Conservation (phyloP, 2,113 vertebrate genomes). For the Thryonomys swinderianus region DNA sequence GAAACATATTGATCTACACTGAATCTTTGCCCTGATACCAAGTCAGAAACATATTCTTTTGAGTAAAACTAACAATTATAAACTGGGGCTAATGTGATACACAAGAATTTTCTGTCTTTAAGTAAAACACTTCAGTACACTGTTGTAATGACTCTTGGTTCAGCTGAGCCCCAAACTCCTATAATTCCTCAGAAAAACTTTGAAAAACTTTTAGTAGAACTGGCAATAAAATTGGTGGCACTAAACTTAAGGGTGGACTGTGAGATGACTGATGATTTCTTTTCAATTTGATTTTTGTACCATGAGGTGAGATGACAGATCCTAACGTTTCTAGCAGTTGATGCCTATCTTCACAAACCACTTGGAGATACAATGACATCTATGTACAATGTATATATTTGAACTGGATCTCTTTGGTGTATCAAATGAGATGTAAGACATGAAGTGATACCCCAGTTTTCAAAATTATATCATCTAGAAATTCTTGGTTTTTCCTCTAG, state of each 20-base stretch:
- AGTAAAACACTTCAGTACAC: constrained; percentile 2
- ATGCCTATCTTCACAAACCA: not conserved
- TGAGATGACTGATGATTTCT: not conserved
- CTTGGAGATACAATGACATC: constrained; percentile 1
- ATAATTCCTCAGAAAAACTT: constrained; percentile 22
- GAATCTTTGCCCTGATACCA: constrained; percentile 57
- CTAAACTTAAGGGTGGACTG: constrained; percentile 17
- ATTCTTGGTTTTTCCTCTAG: not conserved
- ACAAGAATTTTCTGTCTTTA: not conserved
- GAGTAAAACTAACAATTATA: constrained; percentile 42
- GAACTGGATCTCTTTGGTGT: not conserved
- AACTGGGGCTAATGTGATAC: not conserved
- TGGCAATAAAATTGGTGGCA: constrained; percentile 28
- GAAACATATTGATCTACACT: constrained; percentile 62
- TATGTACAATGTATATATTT: not conserved
- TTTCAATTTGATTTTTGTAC: constrained; percentile 25
- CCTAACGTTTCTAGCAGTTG: not conserved
- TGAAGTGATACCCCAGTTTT: constrained; percentile 24
- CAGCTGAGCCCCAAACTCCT: not conserved
- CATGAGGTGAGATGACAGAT: not conserved
- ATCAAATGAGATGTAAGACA: not conserved
- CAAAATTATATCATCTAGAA: constrained; percentile 20
- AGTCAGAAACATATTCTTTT: constrained; percentile 44
- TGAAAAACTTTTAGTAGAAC: constrained; percentile 6
- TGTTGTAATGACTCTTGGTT: not conserved